These are phyloP conservation scores for Pseudanteris insignis DNA, from an alignment of 2,888 invertebrate genomes.

Conservation along the genomic window DNA sequence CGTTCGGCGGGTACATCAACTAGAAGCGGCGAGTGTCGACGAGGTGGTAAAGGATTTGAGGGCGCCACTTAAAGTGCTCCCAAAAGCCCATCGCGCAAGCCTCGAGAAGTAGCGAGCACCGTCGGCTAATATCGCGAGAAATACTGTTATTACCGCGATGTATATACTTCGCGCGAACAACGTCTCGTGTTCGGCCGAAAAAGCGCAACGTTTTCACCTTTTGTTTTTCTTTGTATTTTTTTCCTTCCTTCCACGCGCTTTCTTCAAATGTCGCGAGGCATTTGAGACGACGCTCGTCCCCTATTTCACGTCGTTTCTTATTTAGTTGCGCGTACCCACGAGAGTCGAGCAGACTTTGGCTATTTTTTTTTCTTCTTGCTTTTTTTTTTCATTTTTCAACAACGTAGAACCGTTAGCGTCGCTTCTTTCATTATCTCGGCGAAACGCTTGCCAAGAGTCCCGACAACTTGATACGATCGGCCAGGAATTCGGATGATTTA, in stretches of 20 bases:
- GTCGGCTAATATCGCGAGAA: conserved; percentile 60
- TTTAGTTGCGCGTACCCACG: conserved; percentile 42
- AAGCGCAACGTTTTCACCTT: conserved; percentile 7
- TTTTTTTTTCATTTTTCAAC: background rate
- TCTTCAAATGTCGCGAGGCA: conserved; percentile 47
- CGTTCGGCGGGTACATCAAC: conserved; percentile 20
- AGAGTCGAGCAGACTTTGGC: conserved; percentile 1
- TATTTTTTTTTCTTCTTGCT: background rate
- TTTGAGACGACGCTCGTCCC: conserved; percentile 50
- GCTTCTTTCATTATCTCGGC: conserved; percentile 30
- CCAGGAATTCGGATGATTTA: conserved; percentile 18
- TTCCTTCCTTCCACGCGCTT: conserved; percentile 26
- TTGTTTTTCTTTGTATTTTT: no score
- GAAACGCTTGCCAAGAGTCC: conserved; percentile 8
- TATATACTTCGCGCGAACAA: conserved; percentile 53
- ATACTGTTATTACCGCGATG: conserved; percentile 59
- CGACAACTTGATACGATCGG: conserved; percentile 16
- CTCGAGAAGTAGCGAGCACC: conserved; percentile 25
- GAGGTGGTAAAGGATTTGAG: conserved; percentile 31
- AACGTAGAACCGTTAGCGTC: conserved; percentile 1
- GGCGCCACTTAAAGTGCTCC: conserved; percentile 26
- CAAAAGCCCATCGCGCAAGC: no score
- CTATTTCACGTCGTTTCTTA: conserved; percentile 55
- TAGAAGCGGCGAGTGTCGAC: conserved; percentile 19
- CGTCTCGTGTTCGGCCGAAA: conserved; percentile 44